Conservation (phyloP, 2,113 vertebrate species). For the Ranitomeya variabilis region DNA sequence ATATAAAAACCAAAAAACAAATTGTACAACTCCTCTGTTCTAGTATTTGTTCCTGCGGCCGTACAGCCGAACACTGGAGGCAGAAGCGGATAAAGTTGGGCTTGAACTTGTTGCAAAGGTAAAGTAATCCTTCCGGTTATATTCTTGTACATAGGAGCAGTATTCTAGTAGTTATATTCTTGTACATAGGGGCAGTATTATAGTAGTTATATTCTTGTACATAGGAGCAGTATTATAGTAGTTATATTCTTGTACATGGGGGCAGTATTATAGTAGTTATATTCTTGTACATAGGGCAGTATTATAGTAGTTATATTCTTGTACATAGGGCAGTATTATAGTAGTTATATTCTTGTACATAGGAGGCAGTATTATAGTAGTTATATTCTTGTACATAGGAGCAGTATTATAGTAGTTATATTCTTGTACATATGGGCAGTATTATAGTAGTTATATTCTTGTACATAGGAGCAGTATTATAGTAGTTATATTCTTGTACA, state of each 20-base stretch:
- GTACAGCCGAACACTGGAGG: slow-evolving; percentile 87
- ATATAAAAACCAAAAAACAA: no score
- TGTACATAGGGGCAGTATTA: background rate
- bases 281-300: background rate
- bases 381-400: background rate
- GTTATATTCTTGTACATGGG: background rate
- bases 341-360: slow-evolving; percentile 2
- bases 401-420: slow-evolving; percentile 8
- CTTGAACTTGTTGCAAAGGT: slow-evolving; percentile 93
- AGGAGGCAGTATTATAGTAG: slow-evolving; percentile 8
- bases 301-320: slow-evolving; percentile 3
- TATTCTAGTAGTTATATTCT: no score
- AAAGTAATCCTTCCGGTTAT: slow-evolving; percentile 39
- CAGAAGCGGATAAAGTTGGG: slow-evolving; percentile 91
- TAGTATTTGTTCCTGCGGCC: slow-evolving; percentile 88
- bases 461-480: no score
- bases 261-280: background rate
- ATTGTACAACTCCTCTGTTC: slow-evolving; percentile 52
- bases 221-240: slow-evolving; percentile 1
- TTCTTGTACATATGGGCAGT: background rate
- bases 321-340: background rate
- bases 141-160: no score
- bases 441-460: no score
- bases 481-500: no score
- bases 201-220: background rate